Percentiles rank a stretch among this genome's conserved stretches.
Evolutionary conservation across 2,888 invertebrate genomes (phyloP).

Genomic region (Dicyrtomina minuta): DNA sequence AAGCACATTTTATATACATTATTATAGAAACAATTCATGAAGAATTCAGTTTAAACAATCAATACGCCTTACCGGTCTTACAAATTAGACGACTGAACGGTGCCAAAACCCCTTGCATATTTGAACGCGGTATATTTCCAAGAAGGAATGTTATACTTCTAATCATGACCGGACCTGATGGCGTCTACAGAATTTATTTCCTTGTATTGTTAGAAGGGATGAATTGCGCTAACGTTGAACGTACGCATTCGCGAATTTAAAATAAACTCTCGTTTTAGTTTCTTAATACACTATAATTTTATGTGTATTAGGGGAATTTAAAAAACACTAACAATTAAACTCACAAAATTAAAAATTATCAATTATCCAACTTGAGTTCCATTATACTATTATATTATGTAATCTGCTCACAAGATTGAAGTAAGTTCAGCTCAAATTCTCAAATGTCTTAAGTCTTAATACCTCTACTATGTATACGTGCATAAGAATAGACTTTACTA

Average conservation of each 20-base stretch:
- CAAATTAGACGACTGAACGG: background rate
- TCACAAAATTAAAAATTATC: too few relatives aligned
- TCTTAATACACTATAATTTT: too few relatives aligned
- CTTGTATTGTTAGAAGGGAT: background rate
- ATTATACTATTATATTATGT: background rate
- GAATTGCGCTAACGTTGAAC: too few relatives aligned
- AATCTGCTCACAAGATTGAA: too few relatives aligned
- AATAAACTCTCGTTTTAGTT: background rate
- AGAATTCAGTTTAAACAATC: background rate
- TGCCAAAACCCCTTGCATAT: background rate
- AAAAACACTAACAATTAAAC: background rate
- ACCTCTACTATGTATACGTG: too few relatives aligned
- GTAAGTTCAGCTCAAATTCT: too few relatives aligned
- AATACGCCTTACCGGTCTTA: background rate
- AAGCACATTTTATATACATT: background rate
- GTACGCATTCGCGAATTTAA: too few relatives aligned
- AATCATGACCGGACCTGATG: background rate
- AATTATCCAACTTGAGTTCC: background rate
- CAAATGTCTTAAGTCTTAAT: too few relatives aligned
- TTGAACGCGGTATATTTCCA: background rate
- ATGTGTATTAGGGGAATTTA: background rate
- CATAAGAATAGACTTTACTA: too few relatives aligned
- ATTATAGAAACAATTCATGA: background rate
- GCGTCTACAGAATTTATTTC: background rate
- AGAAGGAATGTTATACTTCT: too few relatives aligned